Evolutionary conservation across 2,113 vertebrate species (phyloP).

Genomic region (Melanocharis versteri): DNA sequence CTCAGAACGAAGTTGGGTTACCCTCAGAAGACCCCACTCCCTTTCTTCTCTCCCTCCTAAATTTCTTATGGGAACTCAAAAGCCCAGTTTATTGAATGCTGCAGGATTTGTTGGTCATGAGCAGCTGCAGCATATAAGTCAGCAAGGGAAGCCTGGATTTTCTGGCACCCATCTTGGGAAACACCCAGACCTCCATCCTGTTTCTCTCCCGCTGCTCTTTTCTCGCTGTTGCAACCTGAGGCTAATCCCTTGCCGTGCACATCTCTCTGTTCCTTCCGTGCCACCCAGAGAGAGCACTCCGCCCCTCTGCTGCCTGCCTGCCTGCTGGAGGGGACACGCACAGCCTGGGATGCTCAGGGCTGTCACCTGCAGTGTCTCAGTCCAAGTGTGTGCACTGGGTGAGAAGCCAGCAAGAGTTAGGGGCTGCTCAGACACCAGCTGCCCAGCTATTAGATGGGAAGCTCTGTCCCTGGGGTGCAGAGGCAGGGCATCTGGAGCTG

Average conservation of each 20-base stretch:
- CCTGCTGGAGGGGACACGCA: neutral
- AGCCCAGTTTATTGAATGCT: neutral
- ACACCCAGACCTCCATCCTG: neutral
- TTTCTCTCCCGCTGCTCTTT: neutral
- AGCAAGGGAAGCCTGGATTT: neutral
- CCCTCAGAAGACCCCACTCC: neutral
- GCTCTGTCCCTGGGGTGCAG: neutral
- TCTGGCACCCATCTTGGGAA: neutral
- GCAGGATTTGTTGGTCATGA: neutral
- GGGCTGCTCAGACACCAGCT: neutral
- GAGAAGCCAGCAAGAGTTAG: neutral
- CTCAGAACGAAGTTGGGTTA: neutral
- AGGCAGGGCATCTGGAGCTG: neutral
- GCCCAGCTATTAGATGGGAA: neutral
- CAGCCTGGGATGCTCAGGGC: neutral
- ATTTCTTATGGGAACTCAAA: neutral
- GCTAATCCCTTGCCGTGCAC: accelerated
- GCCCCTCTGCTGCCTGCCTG: neutral
- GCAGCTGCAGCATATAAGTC: neutral
- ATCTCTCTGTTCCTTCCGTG: neutral
- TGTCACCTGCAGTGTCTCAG: neutral
- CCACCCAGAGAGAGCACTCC: neutral
- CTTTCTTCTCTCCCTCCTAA: neutral
- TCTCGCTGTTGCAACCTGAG: neutral
- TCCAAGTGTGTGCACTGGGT: accelerated